Percentiles rank a stretch among this genome's conserved stretches.
Conservation (phyloP, 2,113 vertebrate genomes). For the Stegastes partitus region DNA sequence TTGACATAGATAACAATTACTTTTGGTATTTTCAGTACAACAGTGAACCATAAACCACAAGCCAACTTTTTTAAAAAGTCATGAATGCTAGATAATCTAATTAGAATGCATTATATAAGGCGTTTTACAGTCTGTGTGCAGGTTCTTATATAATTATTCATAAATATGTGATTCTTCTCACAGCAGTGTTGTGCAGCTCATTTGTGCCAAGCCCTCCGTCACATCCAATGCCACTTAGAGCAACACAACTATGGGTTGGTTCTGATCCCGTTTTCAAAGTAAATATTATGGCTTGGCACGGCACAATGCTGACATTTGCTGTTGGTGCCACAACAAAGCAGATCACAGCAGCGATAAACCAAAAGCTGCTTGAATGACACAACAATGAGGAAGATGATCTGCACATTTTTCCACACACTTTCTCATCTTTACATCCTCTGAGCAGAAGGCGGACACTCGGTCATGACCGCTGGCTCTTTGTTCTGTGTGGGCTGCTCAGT, state of each 20-base stretch:
- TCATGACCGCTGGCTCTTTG: neutral
- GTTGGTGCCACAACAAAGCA: conserved; percentile 63
- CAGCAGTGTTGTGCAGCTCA: too few relatives aligned
- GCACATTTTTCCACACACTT: neutral
- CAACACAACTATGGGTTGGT: conserved; percentile 14
- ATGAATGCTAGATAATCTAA: too few relatives aligned
- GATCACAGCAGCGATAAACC: conserved; percentile 39
- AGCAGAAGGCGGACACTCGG: neutral
- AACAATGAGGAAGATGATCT: neutral
- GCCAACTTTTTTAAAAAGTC: too few relatives aligned
- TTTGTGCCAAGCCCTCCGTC: neutral
- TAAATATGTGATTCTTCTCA: too few relatives aligned
- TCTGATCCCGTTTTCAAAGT: conserved; percentile 14
- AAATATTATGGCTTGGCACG: conserved; percentile 66
- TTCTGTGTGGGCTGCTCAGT: neutral
- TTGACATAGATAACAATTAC: too few relatives aligned
- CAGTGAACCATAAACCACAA: too few relatives aligned
- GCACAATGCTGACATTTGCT: conserved; percentile 47
- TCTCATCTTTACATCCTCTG: neutral
- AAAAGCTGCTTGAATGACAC: conserved; percentile 29
- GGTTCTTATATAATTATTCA: too few relatives aligned
- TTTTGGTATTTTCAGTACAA: too few relatives aligned
- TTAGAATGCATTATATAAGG: too few relatives aligned
- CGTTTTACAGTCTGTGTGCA: too few relatives aligned
- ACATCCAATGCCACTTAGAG: neutral